Percentiles rank a stretch among this genome's conserved stretches.
Conservation (phyloP, 2,113 vertebrate species). For the Trinectes maculatus region DNA sequence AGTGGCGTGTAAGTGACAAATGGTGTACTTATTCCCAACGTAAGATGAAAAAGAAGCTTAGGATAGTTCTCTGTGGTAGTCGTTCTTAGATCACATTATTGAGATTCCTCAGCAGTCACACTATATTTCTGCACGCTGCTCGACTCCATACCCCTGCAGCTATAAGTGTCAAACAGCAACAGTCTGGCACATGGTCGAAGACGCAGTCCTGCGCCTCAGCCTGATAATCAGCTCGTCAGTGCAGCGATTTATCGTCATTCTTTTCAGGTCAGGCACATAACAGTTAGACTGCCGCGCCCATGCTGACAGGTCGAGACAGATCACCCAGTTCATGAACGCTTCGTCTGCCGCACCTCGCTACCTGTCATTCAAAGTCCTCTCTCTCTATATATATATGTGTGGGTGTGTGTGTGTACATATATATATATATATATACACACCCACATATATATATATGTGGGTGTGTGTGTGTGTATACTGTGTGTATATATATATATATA, state of each 20-base stretch:
- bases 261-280: constrained; percentile 20
- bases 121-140: background rate
- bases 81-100: background rate
- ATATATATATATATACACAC: too few species aligned
- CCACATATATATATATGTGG: too few species aligned
- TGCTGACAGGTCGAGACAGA: constrained; percentile 61
- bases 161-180: background rate
- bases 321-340: constrained; percentile 14
- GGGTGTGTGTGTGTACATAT: too few species aligned
- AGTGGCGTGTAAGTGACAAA: constrained; percentile 88
- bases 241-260: background rate
- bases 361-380: constrained; percentile 2
- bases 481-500: too few species aligned
- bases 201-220: background rate
- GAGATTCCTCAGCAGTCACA: background rate
- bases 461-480: too few species aligned
- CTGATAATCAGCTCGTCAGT: constrained; percentile 3
- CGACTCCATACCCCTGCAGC: background rate
- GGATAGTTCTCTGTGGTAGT: background rate
- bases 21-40: background rate
- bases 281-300: constrained; percentile 41
- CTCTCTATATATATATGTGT: too few species aligned
- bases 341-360: constrained; percentile 27
- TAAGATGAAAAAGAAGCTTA: background rate
- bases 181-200: background rate